A percentile compares a stretch with the other conserved stretches of the same genome.
phyloP scores from a whole-genome alignment of 1,140 invertebrate genomes.

The Hormaphis cornu region DNA sequence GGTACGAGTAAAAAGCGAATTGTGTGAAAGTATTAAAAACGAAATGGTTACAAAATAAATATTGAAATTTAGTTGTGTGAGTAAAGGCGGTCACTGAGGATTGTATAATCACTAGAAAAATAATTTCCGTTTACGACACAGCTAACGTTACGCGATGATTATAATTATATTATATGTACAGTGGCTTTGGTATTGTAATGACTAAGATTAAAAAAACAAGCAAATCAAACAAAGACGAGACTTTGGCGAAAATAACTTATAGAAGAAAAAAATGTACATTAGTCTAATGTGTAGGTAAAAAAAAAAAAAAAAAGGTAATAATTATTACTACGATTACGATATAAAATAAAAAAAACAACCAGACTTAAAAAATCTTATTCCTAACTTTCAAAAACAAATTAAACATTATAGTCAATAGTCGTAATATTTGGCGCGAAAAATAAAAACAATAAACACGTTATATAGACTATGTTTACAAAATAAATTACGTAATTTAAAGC shows the following conservation, averaged over 20 bases:
- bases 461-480: conserved; percentile 20
- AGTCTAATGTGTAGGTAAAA: conserved; percentile 22
- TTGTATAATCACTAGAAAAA: conserved; percentile 26
- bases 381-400: too few species aligned
- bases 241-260: conserved; percentile 1
- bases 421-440: conserved; percentile 2
- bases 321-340: too few species aligned
- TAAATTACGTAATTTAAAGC: conserved; percentile 20
- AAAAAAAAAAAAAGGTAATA: not conserved
- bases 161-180: conserved; percentile 13
- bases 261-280: conserved; percentile 4
- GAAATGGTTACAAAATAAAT: too few species aligned
- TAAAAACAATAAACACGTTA: conserved; percentile 17
- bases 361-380: too few species aligned
- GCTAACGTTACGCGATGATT: too few species aligned
- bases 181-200: not conserved
- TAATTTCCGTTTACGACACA: too few species aligned
- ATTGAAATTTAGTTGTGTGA: too few species aligned
- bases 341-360: conserved; percentile 13
- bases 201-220: conserved; percentile 6
- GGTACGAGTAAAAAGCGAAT: conserved; percentile 10
- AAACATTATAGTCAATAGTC: not conserved
- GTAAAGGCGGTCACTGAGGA: too few species aligned
- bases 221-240: not conserved
- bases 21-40: not conserved